Evolutionary conservation across 1,140 invertebrate species (phyloP).

Genomic region (Ridgeia piscesae): DNA sequence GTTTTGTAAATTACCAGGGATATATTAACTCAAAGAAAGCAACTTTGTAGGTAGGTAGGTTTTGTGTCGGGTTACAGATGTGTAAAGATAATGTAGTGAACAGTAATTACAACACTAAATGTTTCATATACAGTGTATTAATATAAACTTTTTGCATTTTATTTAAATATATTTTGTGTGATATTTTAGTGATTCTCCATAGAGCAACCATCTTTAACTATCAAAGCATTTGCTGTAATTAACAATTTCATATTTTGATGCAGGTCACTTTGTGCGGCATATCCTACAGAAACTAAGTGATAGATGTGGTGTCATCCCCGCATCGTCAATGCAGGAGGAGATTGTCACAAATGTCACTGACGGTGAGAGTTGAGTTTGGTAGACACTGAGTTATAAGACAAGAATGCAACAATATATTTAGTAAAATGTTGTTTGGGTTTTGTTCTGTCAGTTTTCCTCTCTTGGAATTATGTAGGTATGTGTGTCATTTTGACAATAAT

Average conservation of each 20-base stretch:
- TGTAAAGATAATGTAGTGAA: constrained; percentile 2
- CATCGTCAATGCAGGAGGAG: background rate
- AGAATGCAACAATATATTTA: background rate
- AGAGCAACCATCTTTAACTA: no score
- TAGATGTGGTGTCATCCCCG: constrained; percentile 11
- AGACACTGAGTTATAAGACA: background rate
- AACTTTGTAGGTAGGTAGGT: no score
- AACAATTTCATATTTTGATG: constrained; percentile 24
- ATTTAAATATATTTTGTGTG: no score
- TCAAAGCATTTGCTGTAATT: background rate
- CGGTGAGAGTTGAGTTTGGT: background rate
- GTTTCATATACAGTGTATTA: no score
- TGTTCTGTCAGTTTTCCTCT: background rate
- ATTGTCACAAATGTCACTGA: background rate
- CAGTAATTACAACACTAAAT: no score
- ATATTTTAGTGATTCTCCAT: no score
- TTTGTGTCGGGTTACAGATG: no score
- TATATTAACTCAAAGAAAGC: no score
- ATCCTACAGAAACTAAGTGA: background rate
- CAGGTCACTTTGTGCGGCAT: constrained; percentile 57
- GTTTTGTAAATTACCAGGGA: no score
- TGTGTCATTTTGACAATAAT: background rate
- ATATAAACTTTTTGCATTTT: no score
- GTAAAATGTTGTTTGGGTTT: background rate
- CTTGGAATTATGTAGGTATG: background rate